phyloP scores from a whole-genome alignment of 2,888 invertebrate genomes.

The Dysmachus trigonus region DNA sequence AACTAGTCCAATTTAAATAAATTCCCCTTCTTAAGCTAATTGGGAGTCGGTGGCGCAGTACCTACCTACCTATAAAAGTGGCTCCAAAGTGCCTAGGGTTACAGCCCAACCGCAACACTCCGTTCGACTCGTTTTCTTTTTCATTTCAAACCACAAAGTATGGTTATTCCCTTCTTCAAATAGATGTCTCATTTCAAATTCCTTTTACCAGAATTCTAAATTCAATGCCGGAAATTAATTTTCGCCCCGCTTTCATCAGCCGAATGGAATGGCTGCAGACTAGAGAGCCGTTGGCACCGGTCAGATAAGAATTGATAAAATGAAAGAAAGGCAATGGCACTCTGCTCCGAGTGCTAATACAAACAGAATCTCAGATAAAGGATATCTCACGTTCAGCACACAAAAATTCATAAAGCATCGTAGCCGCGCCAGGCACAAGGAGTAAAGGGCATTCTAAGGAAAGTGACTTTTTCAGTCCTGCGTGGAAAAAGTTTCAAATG shows the following conservation, averaged over 20 bases:
- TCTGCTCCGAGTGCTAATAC: constrained; percentile 18
- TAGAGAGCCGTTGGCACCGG: neutral
- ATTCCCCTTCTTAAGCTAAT: constrained; percentile 8
- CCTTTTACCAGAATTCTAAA: constrained; percentile 48
- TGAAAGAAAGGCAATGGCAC: constrained; percentile 23
- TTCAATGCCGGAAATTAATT: constrained; percentile 50
- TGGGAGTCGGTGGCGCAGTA: neutral
- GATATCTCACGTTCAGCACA: constrained; percentile 39
- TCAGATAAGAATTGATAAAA: constrained; percentile 35
- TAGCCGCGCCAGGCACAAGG: neutral
- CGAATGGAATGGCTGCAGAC: neutral
- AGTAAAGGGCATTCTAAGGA: neutral
- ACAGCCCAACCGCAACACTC: neutral
- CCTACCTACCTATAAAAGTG: neutral
- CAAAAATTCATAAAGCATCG: constrained; percentile 35
- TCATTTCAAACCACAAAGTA: constrained; percentile 6
- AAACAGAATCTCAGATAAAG: constrained; percentile 28
- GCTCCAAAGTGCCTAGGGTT: neutral
- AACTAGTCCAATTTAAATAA: constrained; percentile 32
- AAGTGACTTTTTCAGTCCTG: neutral
- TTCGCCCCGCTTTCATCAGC: constrained; percentile 37
- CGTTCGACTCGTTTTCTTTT: neutral
- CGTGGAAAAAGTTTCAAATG: neutral
- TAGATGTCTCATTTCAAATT: constrained; percentile 47
- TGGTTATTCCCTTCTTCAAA: constrained; percentile 21